Evolutionary conservation across 2,888 invertebrate genomes (phyloP).

Genomic region (Agrotis exclamationis): DNA sequence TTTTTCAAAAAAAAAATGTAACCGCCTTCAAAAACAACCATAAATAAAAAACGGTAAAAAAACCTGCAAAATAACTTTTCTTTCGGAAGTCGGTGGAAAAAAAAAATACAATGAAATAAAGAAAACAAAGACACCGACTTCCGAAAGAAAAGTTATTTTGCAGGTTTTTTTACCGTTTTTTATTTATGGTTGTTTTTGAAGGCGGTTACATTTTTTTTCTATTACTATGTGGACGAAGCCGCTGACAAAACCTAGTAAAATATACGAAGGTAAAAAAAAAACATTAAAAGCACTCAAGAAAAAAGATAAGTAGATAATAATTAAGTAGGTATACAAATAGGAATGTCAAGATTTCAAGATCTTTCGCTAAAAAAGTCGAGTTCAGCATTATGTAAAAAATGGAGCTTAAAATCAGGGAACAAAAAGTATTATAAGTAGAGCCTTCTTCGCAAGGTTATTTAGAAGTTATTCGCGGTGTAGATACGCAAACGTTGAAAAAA

Average conservation of each 20-base stretch:
- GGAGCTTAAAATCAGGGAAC: conserved; percentile 23
- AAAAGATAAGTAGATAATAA: conserved; percentile 25
- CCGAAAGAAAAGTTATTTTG: too few relatives aligned
- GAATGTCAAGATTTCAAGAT: conserved; percentile 32
- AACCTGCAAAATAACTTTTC: too few relatives aligned
- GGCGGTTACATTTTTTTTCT: too few relatives aligned
- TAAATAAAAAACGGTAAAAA: too few relatives aligned
- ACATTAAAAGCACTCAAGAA: neutral
- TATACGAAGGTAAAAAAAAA: neutral
- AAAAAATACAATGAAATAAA: too few relatives aligned
- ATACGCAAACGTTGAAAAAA: conserved; percentile 30
- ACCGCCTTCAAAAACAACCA: too few relatives aligned
- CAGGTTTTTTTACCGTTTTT: too few relatives aligned
- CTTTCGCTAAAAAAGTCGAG: conserved; percentile 12
- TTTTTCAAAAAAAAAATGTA: too few relatives aligned
- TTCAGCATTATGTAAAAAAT: conserved; percentile 36
- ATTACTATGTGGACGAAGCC: too few relatives aligned
- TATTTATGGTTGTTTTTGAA: too few relatives aligned
- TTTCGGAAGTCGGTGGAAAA: too few relatives aligned
- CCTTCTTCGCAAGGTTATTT: conserved; percentile 42
- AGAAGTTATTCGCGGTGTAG: conserved; percentile 35
- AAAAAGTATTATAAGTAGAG: conserved; percentile 15
- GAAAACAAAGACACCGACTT: too few relatives aligned
- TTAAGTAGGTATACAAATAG: conserved; percentile 17
- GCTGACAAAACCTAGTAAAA: neutral